phyloP scores from a whole-genome alignment of 2,888 invertebrate species.

The Parnassius glacialis region DNA sequence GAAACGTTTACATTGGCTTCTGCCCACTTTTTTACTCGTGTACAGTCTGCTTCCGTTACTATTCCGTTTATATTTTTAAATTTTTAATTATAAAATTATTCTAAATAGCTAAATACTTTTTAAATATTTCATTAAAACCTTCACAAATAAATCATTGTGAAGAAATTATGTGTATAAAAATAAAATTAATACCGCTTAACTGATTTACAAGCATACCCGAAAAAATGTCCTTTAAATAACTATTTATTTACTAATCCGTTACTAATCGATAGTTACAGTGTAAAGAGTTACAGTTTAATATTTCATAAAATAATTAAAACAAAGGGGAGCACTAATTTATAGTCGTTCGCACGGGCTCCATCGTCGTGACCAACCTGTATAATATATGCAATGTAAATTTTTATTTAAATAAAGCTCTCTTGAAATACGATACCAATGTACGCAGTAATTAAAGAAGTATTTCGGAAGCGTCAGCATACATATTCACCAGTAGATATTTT shows the following conservation, averaged over 20 bases:
- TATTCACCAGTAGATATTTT: constrained; percentile 20
- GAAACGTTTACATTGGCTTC: constrained; percentile 42
- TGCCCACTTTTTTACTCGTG: constrained; percentile 35
- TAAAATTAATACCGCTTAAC: too few species aligned
- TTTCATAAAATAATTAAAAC: constrained; percentile 22
- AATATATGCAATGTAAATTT: constrained; percentile 49
- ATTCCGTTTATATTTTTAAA: background rate
- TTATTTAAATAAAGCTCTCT: constrained; percentile 62
- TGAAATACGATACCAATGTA: constrained; percentile 58
- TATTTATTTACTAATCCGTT: too few species aligned
- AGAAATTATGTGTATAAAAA: too few species aligned
- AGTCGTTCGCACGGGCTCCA: constrained; percentile 4
- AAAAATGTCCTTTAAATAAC: too few species aligned
- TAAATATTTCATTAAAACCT: too few species aligned
- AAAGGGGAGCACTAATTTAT: constrained; percentile 20
- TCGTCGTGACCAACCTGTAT: constrained; percentile 9
- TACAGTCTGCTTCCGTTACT: constrained; percentile 6
- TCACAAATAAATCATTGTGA: too few species aligned
- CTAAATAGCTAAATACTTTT: too few species aligned
- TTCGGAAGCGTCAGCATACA: constrained; percentile 34
- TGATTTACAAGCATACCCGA: too few species aligned
- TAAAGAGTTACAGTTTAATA: constrained; percentile 11
- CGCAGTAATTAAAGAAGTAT: constrained; percentile 57
- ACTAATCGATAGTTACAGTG: background rate
- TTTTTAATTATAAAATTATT: too few species aligned